These are phyloP conservation scores for Cotesia glomerata DNA, from an alignment of 1,140 invertebrate species.

Conservation along the genomic window DNA sequence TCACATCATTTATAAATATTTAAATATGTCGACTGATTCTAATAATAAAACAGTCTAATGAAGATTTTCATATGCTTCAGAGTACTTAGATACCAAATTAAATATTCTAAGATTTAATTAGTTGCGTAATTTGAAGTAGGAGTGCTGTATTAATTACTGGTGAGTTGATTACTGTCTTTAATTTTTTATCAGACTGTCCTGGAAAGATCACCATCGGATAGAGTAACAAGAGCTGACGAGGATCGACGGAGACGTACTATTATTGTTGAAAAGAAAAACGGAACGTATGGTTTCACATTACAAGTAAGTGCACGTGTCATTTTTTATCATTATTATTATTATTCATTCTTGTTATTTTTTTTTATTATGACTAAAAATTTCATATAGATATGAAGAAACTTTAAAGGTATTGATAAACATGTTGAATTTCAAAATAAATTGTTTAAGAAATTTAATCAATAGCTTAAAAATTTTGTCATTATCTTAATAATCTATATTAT, in stretches of 20 bases:
- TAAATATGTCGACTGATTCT: not conserved
- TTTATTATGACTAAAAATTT: not conserved
- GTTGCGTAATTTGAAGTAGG: not conserved
- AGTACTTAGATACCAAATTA: not conserved
- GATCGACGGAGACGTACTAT: constrained; percentile 85
- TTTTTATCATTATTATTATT: not conserved
- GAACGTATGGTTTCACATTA: constrained; percentile 92
- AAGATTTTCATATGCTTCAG: not conserved
- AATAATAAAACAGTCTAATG: constrained; percentile 12
- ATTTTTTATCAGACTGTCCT: constrained; percentile 67
- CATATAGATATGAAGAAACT: not conserved
- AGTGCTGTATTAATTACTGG: too few species aligned
- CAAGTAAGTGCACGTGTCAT: constrained; percentile 63
- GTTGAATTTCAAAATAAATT: not conserved
- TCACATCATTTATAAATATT: not conserved
- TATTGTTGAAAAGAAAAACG: constrained; percentile 88
- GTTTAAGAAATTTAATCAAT: too few species aligned
- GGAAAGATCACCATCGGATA: constrained; percentile 82
- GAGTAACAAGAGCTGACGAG: constrained; percentile 80
- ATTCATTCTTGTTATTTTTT: not conserved
- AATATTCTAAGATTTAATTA: not conserved
- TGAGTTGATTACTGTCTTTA: not conserved
- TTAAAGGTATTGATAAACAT: not conserved
- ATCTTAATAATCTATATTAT: too few species aligned
- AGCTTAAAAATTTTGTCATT: too few species aligned